Percentiles rank a stretch among this genome's conserved stretches.
Evolutionary conservation across 2,888 invertebrate species (phyloP).

Genomic region (Cylloceria caligata): DNA sequence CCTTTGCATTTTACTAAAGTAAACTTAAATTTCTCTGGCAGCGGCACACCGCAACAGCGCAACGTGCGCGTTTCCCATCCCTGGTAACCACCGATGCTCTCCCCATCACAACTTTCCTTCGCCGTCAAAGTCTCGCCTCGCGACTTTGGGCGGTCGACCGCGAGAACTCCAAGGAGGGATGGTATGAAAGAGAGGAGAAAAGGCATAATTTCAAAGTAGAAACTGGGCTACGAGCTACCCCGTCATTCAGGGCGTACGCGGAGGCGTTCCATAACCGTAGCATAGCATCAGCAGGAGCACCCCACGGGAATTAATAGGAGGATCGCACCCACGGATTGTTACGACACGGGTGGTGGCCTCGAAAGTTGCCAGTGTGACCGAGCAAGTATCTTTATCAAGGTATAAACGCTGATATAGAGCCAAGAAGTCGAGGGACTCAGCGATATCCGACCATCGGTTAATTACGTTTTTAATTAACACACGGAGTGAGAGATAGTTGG

Average conservation of each 20-base stretch:
- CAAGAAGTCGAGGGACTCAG: slow-evolving; percentile 37
- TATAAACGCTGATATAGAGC: slow-evolving; percentile 65
- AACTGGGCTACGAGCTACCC: slow-evolving; percentile 67
- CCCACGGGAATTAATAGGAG: slow-evolving; percentile 67
- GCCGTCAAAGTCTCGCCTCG: slow-evolving; percentile 58
- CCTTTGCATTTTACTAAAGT: slow-evolving; percentile 58
- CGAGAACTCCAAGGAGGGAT: slow-evolving; percentile 22
- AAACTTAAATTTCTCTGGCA: slow-evolving; percentile 64
- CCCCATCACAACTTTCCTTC: slow-evolving; percentile 64
- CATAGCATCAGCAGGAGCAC: slow-evolving; percentile 31
- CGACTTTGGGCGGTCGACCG: slow-evolving; percentile 49
- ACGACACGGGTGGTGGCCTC: slow-evolving; percentile 50
- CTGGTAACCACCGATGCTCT: no score
- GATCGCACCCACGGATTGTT: slow-evolving; percentile 61
- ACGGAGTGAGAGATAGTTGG: not conserved
- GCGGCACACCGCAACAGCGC: slow-evolving; percentile 51
- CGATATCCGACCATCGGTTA: slow-evolving; percentile 63
- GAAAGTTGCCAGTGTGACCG: slow-evolving; percentile 65
- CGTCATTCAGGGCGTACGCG: slow-evolving; percentile 53
- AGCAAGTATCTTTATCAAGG: slow-evolving; percentile 67
- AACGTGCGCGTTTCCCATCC: no score
- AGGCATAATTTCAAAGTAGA: slow-evolving; percentile 66
- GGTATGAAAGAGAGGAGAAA: slow-evolving; percentile 57
- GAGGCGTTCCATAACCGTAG: slow-evolving; percentile 54
- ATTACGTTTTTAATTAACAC: slow-evolving; percentile 58